phyloP scores from a whole-genome alignment of 2,888 invertebrate species.

The Oegoconia quadripuncta region DNA sequence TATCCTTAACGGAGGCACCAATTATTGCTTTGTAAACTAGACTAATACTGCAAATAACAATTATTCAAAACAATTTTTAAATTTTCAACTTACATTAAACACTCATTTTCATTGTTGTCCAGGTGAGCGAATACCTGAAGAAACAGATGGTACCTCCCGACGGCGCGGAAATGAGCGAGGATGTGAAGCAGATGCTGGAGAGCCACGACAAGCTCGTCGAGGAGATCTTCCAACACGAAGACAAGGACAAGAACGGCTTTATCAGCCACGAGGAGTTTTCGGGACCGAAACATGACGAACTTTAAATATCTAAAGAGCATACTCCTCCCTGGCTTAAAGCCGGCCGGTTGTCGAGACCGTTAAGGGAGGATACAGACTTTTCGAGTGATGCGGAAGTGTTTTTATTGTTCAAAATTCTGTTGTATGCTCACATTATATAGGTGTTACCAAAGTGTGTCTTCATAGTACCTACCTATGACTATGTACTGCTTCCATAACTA shows the following conservation, averaged over 20 bases:
- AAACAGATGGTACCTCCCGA: slow-evolving; percentile 94
- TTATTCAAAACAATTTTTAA: too few relatives aligned
- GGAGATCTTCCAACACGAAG: slow-evolving; percentile 98
- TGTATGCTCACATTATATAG: slow-evolving; percentile 6
- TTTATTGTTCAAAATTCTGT: slow-evolving; percentile 12
- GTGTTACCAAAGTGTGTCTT: too few relatives aligned
- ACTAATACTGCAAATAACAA: too few relatives aligned
- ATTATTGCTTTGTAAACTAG: too few relatives aligned
- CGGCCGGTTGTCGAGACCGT: slow-evolving; percentile 1
- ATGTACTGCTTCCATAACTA: too few relatives aligned
- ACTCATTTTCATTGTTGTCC: slow-evolving; percentile 24
- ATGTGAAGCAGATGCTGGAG: slow-evolving; percentile 89
- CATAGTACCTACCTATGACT: too few relatives aligned
- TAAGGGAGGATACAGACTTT: slow-evolving; percentile 12
- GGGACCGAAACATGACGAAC: slow-evolving; percentile 98
- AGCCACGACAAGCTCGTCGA: slow-evolving; percentile 96
- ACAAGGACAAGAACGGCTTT: slow-evolving; percentile 97
- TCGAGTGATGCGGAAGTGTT: slow-evolving; percentile 11
- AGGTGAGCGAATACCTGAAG: slow-evolving; percentile 95
- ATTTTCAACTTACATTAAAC: neutral
- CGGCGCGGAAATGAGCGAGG: slow-evolving; percentile 84
- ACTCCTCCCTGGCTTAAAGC: slow-evolving; percentile 2
- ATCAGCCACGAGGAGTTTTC: slow-evolving; percentile 98
- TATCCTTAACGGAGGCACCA: too few relatives aligned
- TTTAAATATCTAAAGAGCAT: slow-evolving; percentile 76